These are phyloP conservation scores for Phenganax subtilis DNA, from an alignment of 92 coral and sea anemone genomes.

Conservation along the genomic window DNA sequence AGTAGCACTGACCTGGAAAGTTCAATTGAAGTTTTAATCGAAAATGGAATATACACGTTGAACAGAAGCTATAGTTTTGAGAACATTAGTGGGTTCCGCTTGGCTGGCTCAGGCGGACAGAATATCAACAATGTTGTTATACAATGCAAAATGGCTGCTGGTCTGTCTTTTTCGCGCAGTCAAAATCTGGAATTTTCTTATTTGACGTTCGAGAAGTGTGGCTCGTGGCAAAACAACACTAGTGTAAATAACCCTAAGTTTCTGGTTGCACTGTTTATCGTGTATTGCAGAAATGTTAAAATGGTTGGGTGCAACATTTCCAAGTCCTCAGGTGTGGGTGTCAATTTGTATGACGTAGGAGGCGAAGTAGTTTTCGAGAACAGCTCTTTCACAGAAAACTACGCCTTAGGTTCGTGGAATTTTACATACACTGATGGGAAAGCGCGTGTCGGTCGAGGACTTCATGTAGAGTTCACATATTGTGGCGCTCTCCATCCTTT, in stretches of 20 bases:
- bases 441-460: conserved; percentile 35
- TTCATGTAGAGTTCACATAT: conserved; percentile 27
- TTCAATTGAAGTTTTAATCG: conserved; percentile 14
- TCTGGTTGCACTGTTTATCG: conserved; percentile 38
- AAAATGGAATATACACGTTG: conserved; percentile 5
- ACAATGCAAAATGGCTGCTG: conserved; percentile 18
- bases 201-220: conserved; percentile 12
- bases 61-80: conserved; percentile 20
- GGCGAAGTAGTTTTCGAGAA: conserved; percentile 39
- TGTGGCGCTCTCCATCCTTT: conserved; percentile 58
- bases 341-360: conserved; percentile 40
- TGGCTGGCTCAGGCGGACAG: neutral
- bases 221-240: conserved; percentile 31
- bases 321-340: conserved; percentile 47
- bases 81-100: neutral
- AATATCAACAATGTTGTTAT: neutral
- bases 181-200: conserved; percentile 8
- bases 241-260: conserved; percentile 29
- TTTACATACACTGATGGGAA: conserved; percentile 24
- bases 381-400: conserved; percentile 33
- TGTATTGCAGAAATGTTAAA: conserved; percentile 28
- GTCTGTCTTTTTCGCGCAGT: conserved; percentile 13
- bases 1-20: neutral
- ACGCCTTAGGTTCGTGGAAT: conserved; percentile 40
- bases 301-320: conserved; percentile 18